A percentile compares a stretch with the other conserved stretches of the same genome.
phyloP scores from a whole-genome alignment of 2,888 invertebrate genomes.

The Latrodectus elegans region DNA sequence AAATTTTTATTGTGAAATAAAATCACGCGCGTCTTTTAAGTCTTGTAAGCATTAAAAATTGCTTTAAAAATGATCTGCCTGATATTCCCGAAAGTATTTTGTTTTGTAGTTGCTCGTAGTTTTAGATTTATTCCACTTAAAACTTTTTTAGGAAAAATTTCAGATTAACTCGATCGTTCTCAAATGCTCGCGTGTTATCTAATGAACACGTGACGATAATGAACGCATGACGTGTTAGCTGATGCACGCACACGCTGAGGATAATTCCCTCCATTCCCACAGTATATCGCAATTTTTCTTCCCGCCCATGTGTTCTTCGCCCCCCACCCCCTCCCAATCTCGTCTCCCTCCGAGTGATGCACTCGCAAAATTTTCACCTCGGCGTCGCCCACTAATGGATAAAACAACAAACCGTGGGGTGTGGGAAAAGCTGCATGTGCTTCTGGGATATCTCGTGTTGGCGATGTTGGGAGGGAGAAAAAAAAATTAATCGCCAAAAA shows the following conservation, averaged over 20 bases:
- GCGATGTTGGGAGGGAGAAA: neutral
- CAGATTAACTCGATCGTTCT: too few species aligned
- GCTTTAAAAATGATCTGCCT: too few species aligned
- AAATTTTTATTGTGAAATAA: too few species aligned
- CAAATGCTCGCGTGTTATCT: neutral
- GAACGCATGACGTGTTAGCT: conserved; percentile 1
- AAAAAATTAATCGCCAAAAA: neutral
- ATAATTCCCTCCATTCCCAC: neutral
- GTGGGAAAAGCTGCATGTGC: neutral
- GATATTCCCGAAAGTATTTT: too few species aligned
- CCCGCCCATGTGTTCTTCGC: neutral
- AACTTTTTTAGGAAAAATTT: too few species aligned
- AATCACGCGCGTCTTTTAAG: too few species aligned
- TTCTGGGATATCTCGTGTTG: neutral
- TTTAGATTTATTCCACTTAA: too few species aligned
- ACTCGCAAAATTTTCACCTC: conserved; percentile 1
- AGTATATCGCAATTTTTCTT: neutral
- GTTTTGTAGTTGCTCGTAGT: too few species aligned
- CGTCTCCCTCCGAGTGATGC: neutral
- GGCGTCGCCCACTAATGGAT: conserved; percentile 6
- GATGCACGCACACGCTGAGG: neutral
- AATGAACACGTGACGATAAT: conserved; percentile 2
- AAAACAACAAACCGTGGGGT: conserved; percentile 8
- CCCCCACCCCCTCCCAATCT: neutral
- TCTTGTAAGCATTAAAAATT: too few species aligned